A percentile compares a stretch with the other conserved stretches of the same genome.
phyloP scores from a whole-genome alignment of 1,140 invertebrate genomes.

The Rhagoletis pomonella region DNA sequence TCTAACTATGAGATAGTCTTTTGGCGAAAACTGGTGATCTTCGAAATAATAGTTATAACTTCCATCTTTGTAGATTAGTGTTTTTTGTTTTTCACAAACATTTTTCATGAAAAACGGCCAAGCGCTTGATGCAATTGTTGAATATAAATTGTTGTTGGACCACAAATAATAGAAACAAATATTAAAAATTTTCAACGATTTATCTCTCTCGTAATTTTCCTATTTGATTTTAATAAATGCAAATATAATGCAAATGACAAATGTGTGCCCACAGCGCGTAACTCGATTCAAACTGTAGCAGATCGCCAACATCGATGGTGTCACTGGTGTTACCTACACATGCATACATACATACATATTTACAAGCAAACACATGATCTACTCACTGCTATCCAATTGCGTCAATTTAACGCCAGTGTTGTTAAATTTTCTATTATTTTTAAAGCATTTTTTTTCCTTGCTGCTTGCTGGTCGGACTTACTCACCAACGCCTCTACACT shows the following conservation, averaged over 20 bases:
- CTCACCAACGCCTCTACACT: slow-evolving; percentile 33
- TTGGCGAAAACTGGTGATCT: no score
- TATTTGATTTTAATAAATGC: neutral
- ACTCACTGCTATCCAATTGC: neutral
- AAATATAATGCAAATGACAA: neutral
- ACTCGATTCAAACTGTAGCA: slow-evolving; percentile 8
- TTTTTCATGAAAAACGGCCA: no score
- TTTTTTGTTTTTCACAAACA: no score
- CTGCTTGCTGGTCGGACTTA: neutral
- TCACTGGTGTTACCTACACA: neutral
- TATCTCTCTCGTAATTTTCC: neutral
- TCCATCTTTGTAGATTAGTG: no score
- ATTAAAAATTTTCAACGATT: no score
- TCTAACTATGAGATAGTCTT: no score
- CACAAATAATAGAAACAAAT: no score
- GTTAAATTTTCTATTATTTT: neutral
- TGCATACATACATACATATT: neutral
- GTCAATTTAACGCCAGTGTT: neutral
- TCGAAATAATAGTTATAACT: no score
- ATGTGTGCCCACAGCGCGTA: neutral
- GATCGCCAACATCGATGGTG: neutral
- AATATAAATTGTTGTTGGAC: no score
- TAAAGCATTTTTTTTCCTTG: neutral
- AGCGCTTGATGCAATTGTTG: no score
- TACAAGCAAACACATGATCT: neutral